Base-by-base conservation (phyloP, 2,888 invertebrate species). In the Thyatira batis region DNA sequence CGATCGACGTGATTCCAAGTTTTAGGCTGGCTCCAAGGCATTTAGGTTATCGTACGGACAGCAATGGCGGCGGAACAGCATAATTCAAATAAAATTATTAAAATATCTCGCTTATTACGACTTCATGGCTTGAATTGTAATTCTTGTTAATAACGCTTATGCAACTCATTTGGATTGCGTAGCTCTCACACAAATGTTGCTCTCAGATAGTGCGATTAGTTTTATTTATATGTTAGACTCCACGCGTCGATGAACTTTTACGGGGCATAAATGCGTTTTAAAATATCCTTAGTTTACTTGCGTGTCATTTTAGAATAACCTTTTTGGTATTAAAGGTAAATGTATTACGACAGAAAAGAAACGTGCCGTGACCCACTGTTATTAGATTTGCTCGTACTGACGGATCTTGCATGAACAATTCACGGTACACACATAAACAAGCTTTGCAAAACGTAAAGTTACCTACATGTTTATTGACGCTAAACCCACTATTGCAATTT, bases 401-500 rank as follows among this genome's bases (percentile, higher is more conserved):
- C 39, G 39, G 39, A 8, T 39, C 17, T 39, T 39, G 17, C 17
- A 39, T 39, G 39, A 39, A 45, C 45, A 21, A 45, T 21, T 23
- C n/a, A 23, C 23, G 13, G 25, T 23, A 25, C 48, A 27, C 27
- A 28, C 28, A 27, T 28, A 48, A 28, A 17, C 27, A 13, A 4
- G 23, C 8, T 13, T 46, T 27, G 17, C 46, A 27, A 27, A 27
- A 46, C 27, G 27, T 25, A 13, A 21, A 45, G 27, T 25, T 20
- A 48, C 27, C 6, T 20, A 48, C 8, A 20, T 43, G 10, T 45
- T 27, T 48, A 20, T 4, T 20, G 13, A 48, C 27, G 48, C 20
- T 10, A 28, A 17, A 27, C 46, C 17, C 28, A 46, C 39, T 60
- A 57, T 49, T 56, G 58, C 53, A 66, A 75, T 67, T 65, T 52